Evolutionary conservation across 2,888 invertebrate species (phyloP).

Genomic region (Coenonympha glycerion): DNA sequence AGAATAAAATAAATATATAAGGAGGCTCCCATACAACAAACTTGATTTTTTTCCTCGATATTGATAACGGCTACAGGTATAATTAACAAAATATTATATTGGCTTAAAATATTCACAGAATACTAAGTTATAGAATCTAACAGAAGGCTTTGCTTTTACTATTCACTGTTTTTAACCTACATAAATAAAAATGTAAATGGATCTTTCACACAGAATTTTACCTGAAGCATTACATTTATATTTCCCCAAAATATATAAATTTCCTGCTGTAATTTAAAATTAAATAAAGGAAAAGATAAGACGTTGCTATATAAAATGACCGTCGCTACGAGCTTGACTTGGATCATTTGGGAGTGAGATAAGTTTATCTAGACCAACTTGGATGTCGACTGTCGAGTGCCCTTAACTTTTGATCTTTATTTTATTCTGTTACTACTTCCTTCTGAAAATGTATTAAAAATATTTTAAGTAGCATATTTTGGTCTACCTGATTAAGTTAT

Average conservation of each 20-base stretch:
- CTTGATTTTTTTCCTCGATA: too few relatives aligned
- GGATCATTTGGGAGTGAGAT: constrained; percentile 1
- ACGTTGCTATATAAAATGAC: neutral
- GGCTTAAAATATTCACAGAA: too few relatives aligned
- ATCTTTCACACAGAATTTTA: too few relatives aligned
- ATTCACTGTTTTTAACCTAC: too few relatives aligned
- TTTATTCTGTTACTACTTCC: neutral
- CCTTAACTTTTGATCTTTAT: neutral
- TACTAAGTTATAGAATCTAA: too few relatives aligned
- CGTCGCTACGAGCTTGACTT: neutral
- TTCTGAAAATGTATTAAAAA: neutral
- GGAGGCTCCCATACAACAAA: too few relatives aligned
- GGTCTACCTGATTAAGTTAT: neutral
- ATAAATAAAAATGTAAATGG: too few relatives aligned
- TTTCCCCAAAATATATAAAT: neutral
- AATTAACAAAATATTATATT: too few relatives aligned
- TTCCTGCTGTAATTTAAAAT: neutral
- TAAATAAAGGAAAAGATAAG: neutral
- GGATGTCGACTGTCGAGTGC: neutral
- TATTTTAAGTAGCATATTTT: neutral
- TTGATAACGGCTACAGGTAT: too few relatives aligned
- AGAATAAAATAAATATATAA: too few relatives aligned
- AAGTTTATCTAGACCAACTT: neutral
- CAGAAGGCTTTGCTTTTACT: too few relatives aligned
- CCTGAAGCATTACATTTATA: too few relatives aligned